Evolutionary conservation across 2,888 invertebrate species (phyloP).

Genomic region (Orthosia gothica): DNA sequence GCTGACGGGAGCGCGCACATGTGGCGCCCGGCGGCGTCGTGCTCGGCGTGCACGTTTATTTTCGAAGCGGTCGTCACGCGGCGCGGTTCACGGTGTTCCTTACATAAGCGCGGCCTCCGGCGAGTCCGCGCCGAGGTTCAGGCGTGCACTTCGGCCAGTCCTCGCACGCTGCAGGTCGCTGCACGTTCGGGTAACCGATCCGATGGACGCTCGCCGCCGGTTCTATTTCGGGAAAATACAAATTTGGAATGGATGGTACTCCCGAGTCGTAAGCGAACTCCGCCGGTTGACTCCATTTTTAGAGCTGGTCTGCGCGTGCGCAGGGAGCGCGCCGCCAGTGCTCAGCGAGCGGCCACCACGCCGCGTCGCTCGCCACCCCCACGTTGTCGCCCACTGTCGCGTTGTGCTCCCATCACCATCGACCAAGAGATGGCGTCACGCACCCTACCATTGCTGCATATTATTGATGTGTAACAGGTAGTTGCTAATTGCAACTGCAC

Average conservation of each 20-base stretch:
- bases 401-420: constrained; percentile 72
- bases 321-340: constrained; percentile 88
- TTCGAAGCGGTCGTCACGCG: constrained; percentile 90
- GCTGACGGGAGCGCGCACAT: constrained; percentile 88
- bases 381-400: constrained; percentile 71
- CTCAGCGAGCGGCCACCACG: constrained; percentile 87
- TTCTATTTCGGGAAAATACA: constrained; percentile 95
- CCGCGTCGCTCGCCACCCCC: constrained; percentile 88
- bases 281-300: constrained; percentile 91
- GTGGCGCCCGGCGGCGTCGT: constrained; percentile 86
- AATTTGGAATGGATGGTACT: constrained; percentile 94
- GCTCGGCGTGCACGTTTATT: constrained; percentile 88
- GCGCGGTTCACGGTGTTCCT: constrained; percentile 87
- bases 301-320: constrained; percentile 91
- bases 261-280: constrained; percentile 90
- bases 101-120: constrained; percentile 83
- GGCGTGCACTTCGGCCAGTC: constrained; percentile 79
- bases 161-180: constrained; percentile 87
- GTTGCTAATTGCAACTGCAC: constrained; percentile 64
- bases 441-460: constrained; percentile 54
- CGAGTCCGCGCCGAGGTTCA: constrained; percentile 73
- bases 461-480: constrained; percentile 63
- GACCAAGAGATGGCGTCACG: constrained; percentile 79
- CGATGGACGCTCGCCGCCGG: constrained; percentile 90
- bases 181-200: constrained; percentile 91